Conservation (phyloP, 2,888 invertebrate species). For the Tenthredo mesomela region DNA sequence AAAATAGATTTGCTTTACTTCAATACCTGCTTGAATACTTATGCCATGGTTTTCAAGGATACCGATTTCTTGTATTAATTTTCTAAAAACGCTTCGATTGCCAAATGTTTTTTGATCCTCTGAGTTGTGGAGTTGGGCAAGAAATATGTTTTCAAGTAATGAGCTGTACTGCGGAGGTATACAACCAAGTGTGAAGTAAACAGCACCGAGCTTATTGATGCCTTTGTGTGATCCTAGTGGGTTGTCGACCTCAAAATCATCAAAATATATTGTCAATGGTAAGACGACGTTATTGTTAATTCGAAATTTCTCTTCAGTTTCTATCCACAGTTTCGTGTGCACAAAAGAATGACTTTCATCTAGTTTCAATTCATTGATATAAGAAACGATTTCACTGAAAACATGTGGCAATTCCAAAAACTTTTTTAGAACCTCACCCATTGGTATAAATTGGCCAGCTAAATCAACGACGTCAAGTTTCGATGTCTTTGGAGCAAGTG, state of each 20-base stretch:
- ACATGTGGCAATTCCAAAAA: background rate
- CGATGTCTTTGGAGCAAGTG: background rate
- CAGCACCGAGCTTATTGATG: conserved; percentile 59
- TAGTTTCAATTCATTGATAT: conserved; percentile 52
- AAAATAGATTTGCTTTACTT: conserved; percentile 56
- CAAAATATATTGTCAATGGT: conserved; percentile 56
- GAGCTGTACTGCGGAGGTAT: conserved; percentile 56
- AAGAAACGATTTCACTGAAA: background rate
- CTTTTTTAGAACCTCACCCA: background rate
- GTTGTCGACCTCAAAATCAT: conserved; percentile 62
- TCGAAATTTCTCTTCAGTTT: conserved; percentile 49
- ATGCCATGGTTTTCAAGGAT: conserved; percentile 53
- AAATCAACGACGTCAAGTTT: background rate
- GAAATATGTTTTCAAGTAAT: conserved; percentile 60
- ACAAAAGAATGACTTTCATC: conserved; percentile 46
- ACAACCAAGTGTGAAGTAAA: conserved; percentile 57
- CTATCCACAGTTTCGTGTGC: conserved; percentile 51
- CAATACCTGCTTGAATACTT: conserved; percentile 25
- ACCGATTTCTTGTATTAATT: conserved; percentile 55
- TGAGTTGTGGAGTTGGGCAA: conserved; percentile 58
- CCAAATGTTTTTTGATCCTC: conserved; percentile 55
- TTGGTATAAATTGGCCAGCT: background rate
- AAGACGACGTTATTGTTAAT: conserved; percentile 51
- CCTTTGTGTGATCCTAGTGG: conserved; percentile 56
- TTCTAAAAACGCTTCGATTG: conserved; percentile 29